A percentile compares a stretch with the other conserved stretches of the same genome.
phyloP scores from a whole-genome alignment of 2,797 vertebrate species.

The Rallus crepitans region DNA sequence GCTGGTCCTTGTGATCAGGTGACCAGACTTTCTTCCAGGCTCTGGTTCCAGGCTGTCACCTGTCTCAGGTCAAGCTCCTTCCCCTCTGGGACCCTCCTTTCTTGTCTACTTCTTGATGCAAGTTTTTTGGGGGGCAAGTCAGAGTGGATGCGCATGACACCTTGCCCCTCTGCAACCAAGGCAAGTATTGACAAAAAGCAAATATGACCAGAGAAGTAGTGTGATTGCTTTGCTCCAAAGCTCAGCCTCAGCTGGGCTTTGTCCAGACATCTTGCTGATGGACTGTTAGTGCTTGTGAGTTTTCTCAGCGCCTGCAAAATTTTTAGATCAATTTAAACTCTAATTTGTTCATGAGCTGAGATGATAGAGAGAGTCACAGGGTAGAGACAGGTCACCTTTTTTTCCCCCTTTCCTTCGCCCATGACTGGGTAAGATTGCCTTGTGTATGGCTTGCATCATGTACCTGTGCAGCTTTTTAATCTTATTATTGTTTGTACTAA shows the following conservation, averaged over 20 bases:
- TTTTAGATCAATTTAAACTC: not conserved
- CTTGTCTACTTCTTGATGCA: not conserved
- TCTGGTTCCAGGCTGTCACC: not conserved
- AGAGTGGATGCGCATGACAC: accelerated
- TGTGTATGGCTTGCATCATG: not conserved
- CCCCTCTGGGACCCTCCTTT: not conserved
- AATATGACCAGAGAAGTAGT: not conserved
- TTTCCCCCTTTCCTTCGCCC: not conserved
- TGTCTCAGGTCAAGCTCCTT: not conserved
- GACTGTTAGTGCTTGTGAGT: not conserved
- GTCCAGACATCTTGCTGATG: not conserved
- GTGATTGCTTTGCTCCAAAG: not conserved
- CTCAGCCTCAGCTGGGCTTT: not conserved
- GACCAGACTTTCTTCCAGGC: not conserved
- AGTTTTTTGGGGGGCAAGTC: not conserved
- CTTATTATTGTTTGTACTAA: conserved; percentile 23
- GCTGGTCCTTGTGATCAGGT: not conserved
- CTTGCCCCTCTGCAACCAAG: not conserved
- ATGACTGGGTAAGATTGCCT: not conserved
- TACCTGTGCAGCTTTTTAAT: not conserved
- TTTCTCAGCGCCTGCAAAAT: not conserved
- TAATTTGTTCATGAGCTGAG: not conserved
- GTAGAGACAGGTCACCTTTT: not conserved
- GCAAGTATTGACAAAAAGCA: not conserved
- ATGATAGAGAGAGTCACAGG: not conserved